Conservation (phyloP, 2,888 invertebrate genomes). For the Eugnorisma glareosa region DNA sequence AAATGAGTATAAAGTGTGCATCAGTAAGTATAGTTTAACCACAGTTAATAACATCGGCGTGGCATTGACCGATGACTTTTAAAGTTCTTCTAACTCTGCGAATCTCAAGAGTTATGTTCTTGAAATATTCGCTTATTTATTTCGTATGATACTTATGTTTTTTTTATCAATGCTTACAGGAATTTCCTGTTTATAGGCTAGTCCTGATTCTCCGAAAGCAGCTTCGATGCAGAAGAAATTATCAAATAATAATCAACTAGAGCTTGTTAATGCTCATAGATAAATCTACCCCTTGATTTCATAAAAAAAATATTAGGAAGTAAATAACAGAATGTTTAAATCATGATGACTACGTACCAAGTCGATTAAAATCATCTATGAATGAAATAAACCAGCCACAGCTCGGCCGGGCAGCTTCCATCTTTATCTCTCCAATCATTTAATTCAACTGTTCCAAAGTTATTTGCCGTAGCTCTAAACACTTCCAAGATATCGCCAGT, state of each 20-base stretch:
- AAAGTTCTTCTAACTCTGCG: constrained; percentile 38
- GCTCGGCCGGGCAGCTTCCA: constrained; percentile 1
- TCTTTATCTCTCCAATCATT: constrained; percentile 49
- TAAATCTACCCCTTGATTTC: neutral
- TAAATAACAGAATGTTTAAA: neutral
- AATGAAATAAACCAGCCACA: constrained; percentile 23
- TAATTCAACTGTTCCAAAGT: constrained; percentile 34
- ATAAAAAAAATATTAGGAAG: neutral
- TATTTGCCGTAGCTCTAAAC: constrained; percentile 50
- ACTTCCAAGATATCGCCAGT: constrained; percentile 52
- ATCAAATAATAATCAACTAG: neutral
- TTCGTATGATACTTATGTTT: neutral
- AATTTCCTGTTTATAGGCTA: neutral
- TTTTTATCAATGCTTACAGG: neutral
- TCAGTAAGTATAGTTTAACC: constrained; percentile 34
- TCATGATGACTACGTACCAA: neutral
- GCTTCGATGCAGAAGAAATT: neutral
- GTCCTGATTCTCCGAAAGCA: neutral
- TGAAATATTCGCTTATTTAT: constrained; percentile 8
- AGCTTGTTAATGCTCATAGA: neutral
- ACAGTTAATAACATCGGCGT: constrained; percentile 40
- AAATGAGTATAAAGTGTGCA: constrained; percentile 40
- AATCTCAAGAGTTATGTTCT: constrained; percentile 32
- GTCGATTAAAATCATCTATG: constrained; percentile 7
- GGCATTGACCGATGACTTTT: constrained; percentile 60